Base-by-base conservation (phyloP, 2,888 invertebrate species). In the Drosophila rellima region DNA sequence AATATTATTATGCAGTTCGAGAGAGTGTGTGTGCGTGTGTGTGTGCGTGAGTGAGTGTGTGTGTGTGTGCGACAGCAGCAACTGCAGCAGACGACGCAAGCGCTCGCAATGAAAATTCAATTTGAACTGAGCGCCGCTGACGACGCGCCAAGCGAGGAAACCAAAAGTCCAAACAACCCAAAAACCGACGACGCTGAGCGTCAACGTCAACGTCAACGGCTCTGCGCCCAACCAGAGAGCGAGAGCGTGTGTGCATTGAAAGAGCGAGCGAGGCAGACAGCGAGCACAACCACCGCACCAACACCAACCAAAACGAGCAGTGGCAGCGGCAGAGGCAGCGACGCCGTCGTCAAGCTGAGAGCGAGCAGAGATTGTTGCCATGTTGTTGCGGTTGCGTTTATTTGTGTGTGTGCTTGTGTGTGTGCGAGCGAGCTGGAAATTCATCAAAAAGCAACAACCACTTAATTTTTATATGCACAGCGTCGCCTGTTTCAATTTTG, bases 101-200 rank as follows among this genome's bases (percentile, higher is more conserved):
- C 88, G 89, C 83, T 87, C 87, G 88, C 88, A 87, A 88, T 90
- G 90, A 90, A 90, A 89, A 91, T 91, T 92, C 90, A 90, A 88
- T 88, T 90, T 89, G 78, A 89, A 91, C 91, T 92, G 91, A 92
- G 91, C 88, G 81, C 81, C 75, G 74, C 79, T 78, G 82, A 81
- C 73, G 72, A 71, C 74, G 76, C 78, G 69, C 73, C 80, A 78
- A 80, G 82, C 88, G 80, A 91, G 87, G 90, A 86, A 92, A 90
- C 90, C 90, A 78, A 69, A 80, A 71, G 55, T 71, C 55, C 55
- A 69, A 52, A 59, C 15, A 37, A 57, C 51, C 60, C 51, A 70
- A 59, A 56, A 51, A 37, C 50, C n/a, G n/a, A n/a, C 23, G 23
- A 23, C 6, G 23, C 23, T 7, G 23, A 23, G 17, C 31, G 57